phyloP scores from a whole-genome alignment of 92 coral and sea anemone genomes.

The Porites evermanni region DNA sequence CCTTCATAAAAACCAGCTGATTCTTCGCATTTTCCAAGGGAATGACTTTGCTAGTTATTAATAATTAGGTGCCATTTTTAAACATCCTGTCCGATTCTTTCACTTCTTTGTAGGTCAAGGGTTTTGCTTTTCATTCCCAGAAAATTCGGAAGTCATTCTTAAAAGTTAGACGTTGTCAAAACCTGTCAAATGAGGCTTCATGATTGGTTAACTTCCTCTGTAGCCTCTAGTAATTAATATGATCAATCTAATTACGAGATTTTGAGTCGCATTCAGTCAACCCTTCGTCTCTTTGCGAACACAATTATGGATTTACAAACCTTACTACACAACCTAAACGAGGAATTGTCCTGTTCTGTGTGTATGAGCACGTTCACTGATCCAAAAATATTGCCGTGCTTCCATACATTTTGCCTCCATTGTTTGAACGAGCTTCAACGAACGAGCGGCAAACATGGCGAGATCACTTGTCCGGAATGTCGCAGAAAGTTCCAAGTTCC shows the following conservation, averaged over 20 bases:
- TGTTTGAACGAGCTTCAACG: neutral
- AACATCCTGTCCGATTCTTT: neutral
- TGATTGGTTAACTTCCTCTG: neutral
- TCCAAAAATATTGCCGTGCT: slow-evolving; percentile 14
- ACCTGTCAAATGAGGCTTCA: neutral
- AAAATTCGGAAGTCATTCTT: neutral
- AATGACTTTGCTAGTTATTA: neutral
- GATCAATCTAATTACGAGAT: neutral
- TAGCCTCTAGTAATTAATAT: neutral
- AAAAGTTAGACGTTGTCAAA: neutral
- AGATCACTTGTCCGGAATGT: neutral
- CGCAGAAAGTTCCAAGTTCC: neutral
- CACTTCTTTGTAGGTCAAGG: neutral
- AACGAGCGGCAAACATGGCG: neutral
- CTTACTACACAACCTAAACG: neutral
- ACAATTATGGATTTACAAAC: slow-evolving; percentile 5
- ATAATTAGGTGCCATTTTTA: too few relatives aligned
- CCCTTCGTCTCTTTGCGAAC: neutral
- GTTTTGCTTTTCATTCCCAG: neutral
- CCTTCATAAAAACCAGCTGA: too few relatives aligned
- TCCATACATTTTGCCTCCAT: neutral
- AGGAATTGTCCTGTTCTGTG: slow-evolving; percentile 8
- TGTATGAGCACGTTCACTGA: slow-evolving; percentile 10
- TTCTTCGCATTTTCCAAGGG: neutral
- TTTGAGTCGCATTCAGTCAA: neutral